Evolutionary conservation across 92 coral and sea anemone genomes (phyloP).

Genomic region (Phenganax stokvisi): DNA sequence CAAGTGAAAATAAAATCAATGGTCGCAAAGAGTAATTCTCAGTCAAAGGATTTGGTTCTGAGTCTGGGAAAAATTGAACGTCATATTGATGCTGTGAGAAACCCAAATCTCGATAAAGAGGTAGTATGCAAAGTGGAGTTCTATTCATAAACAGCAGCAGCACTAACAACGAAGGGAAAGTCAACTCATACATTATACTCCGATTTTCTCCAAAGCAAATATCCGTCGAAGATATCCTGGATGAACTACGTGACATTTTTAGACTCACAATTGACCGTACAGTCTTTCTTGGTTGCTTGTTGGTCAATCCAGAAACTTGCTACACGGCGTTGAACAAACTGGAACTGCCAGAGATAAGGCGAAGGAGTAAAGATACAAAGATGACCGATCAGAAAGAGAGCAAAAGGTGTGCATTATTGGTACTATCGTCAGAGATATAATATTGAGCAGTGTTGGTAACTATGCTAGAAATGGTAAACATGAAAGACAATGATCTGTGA

Average conservation of each 20-base stretch:
- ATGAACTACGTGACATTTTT: slow-evolving; percentile 74
- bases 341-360: slow-evolving; percentile 48
- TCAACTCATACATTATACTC: background rate
- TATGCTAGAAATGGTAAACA: too few relatives aligned
- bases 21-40: slow-evolving; percentile 97
- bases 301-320: slow-evolving; percentile 79
- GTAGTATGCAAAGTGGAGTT: slow-evolving; percentile 24
- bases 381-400: slow-evolving; percentile 30
- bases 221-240: slow-evolving; percentile 80
- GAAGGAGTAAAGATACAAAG: slow-evolving; percentile 43
- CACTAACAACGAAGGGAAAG: background rate
- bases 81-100: slow-evolving; percentile 93
- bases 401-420: slow-evolving; percentile 7
- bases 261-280: slow-evolving; percentile 82
- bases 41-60: slow-evolving; percentile 83
- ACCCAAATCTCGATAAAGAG: slow-evolving; percentile 94
- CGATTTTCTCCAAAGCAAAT: slow-evolving; percentile 63
- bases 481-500: too few relatives aligned
- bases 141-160: background rate
- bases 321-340: slow-evolving; percentile 65
- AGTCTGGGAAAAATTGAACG: slow-evolving; percentile 79
- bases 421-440: too few relatives aligned
- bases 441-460: too few relatives aligned
- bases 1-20: slow-evolving; percentile 92
- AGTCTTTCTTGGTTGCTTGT: slow-evolving; percentile 72